Conservation (phyloP, 2,888 invertebrate species). For the Pardosa pseudoannulata region DNA sequence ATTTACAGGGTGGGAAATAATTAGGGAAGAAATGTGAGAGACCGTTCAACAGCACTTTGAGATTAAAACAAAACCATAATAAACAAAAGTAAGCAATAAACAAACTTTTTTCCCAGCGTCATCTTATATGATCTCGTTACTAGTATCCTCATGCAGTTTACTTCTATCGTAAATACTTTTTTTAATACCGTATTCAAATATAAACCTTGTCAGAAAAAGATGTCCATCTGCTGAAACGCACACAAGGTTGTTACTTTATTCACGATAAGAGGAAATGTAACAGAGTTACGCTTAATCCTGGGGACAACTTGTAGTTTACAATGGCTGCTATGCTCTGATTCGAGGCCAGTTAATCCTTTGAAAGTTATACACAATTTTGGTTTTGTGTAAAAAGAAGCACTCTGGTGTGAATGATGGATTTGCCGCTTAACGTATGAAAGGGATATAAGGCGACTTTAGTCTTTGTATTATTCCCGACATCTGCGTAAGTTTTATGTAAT, state of each 20-base stretch:
- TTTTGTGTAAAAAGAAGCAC: neutral
- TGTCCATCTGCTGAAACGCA: too few relatives aligned
- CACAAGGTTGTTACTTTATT: neutral
- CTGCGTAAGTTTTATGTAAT: too few relatives aligned
- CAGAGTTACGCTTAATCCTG: neutral
- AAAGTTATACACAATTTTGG: neutral
- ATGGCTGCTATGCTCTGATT: neutral
- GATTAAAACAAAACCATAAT: too few relatives aligned
- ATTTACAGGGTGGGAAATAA: too few relatives aligned
- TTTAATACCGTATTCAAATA: too few relatives aligned
- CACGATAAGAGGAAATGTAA: neutral
- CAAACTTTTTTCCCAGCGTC: too few relatives aligned
- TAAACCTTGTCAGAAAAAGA: neutral
- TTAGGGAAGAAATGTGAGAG: too few relatives aligned
- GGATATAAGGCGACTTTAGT: neutral
- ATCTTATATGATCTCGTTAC: too few relatives aligned
- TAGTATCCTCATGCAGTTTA: too few relatives aligned
- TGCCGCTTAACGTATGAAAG: neutral
- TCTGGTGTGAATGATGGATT: neutral
- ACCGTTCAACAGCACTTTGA: too few relatives aligned
- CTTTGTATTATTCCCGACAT: neutral
- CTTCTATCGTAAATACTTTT: too few relatives aligned
- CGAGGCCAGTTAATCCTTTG: slow-evolving; percentile 6
- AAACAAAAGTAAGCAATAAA: too few relatives aligned
- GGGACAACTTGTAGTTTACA: neutral